Percentiles rank a stretch among this genome's conserved stretches.
Conservation (phyloP, 2,113 vertebrate genomes). For the Heterotis niloticus region DNA sequence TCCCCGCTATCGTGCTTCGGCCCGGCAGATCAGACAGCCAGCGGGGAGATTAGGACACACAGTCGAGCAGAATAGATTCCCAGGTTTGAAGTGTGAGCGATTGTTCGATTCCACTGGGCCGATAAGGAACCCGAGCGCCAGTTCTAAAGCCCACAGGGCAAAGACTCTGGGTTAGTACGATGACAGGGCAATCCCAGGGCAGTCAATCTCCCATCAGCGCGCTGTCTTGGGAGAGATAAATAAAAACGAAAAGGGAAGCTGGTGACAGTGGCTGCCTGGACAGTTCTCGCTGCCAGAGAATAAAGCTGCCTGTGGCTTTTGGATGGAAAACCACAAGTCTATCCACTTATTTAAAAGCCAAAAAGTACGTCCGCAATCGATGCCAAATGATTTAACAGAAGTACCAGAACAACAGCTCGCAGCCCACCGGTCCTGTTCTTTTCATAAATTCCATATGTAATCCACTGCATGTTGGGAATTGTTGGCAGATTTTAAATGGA, state of each 20-base stretch:
- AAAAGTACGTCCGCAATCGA: background rate
- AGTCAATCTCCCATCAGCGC: slow-evolving; percentile 2
- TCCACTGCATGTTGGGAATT: no score
- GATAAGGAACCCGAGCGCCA: slow-evolving; percentile 45
- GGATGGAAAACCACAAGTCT: background rate
- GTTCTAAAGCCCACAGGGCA: background rate
- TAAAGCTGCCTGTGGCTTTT: background rate
- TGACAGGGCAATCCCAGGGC: slow-evolving; percentile 9
- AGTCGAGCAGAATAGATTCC: slow-evolving; percentile 27
- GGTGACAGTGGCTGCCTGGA: background rate
- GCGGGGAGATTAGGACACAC: slow-evolving; percentile 57
- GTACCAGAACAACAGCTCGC: background rate
- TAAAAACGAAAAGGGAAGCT: slow-evolving; percentile 6
- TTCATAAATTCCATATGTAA: no score
- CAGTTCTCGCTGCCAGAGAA: background rate
- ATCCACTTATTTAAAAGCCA: background rate
- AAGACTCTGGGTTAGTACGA: background rate
- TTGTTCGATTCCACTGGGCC: slow-evolving; percentile 52
- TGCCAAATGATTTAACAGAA: background rate
- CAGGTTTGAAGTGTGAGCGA: slow-evolving; percentile 29
- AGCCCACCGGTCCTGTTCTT: no score
- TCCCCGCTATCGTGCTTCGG: slow-evolving; percentile 58
- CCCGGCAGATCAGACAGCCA: slow-evolving; percentile 55
- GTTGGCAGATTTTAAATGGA: no score
- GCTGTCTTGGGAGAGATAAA: slow-evolving; percentile 1